Evolutionary conservation across 2,888 invertebrate species (phyloP), one percentile per base, ranked within the genome.

Genomic region (Cecidostiba fungosa): DNA sequence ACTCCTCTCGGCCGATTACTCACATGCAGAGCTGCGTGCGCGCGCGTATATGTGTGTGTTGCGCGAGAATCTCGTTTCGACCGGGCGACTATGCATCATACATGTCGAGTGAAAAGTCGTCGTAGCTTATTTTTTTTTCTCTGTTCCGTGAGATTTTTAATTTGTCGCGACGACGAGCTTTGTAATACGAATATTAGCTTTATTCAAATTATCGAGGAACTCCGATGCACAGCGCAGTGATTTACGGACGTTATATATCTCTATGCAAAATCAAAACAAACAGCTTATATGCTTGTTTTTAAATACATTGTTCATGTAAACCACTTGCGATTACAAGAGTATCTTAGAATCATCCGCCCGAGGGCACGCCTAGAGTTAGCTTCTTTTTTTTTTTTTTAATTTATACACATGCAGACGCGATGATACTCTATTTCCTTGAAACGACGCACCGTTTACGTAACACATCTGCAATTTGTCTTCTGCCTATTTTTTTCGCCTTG

Each of bases 341-440:
- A 43, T 12, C 8, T n/a, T n/a, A n/a, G 43, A 43, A 12, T 2
- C 43, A 4, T 54, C n/a, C 6, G 54, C 54, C 54, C 54, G 54
- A 54, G 54, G 54, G 54, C 54, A 54, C 54, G 54, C 54, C 54
- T 54, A 54, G 54, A 54, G 54, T 54, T 54, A 54, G 10, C 0
- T 54, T 16, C 50, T 50, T 50, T 6, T 16, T 6, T 54, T n/a
- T n/a, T 50, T 19, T 54, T 54, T 19, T 54, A 54, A 54, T 16
- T 4, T n/a, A 16, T 54, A 54, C 10, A 19, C n/a, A 43, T 19
- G 39, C 16, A 72, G 16, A 29, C 32, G 72, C 74, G 82, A 82
- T 66, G 82, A 79, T 85, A 76, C 82, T 85, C 78, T 80, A 76
- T 85, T 85, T 78, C 82, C 85, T 85, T 70, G 85, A 76, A 66